Conservation (phyloP, 2,888 invertebrate species). For the Eulithis testata region DNA sequence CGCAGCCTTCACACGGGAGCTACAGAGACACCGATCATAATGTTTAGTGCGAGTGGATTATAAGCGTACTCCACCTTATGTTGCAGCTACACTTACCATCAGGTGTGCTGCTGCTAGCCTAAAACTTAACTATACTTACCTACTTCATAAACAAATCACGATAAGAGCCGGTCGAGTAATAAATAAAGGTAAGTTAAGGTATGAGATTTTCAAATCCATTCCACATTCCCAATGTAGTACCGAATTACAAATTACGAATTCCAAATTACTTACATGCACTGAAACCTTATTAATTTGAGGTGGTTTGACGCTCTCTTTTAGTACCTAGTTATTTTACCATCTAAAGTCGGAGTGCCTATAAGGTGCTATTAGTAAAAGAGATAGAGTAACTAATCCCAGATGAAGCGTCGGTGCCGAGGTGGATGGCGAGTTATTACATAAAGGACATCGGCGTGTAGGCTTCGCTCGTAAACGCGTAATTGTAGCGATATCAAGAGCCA, state of each 20-base stretch:
- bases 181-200: too few species aligned
- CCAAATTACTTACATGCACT: neutral
- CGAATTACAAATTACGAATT: neutral
- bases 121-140: too few species aligned
- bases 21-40: too few species aligned
- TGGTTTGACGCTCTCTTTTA: conserved; percentile 8
- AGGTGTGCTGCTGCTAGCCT: too few species aligned
- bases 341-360: neutral
- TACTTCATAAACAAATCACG: too few species aligned
- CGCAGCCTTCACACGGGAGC: too few species aligned
- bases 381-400: conserved; percentile 18
- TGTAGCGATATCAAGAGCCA: conserved; percentile 11
- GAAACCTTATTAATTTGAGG: conserved; percentile 8
- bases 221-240: neutral
- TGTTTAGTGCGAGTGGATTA: too few species aligned
- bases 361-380: conserved; percentile 8
- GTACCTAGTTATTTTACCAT: neutral
- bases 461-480: conserved; percentile 22
- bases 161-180: too few species aligned
- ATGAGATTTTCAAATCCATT: neutral
- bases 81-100: too few species aligned
- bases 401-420: conserved; percentile 1
- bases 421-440: conserved; percentile 5
- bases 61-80: too few species aligned
- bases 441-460: neutral